Percentiles rank a stretch among this genome's conserved stretches.
These are phyloP conservation scores for Tringa solitaria DNA, from an alignment of 2,113 vertebrate genomes.

Conservation along the genomic window DNA sequence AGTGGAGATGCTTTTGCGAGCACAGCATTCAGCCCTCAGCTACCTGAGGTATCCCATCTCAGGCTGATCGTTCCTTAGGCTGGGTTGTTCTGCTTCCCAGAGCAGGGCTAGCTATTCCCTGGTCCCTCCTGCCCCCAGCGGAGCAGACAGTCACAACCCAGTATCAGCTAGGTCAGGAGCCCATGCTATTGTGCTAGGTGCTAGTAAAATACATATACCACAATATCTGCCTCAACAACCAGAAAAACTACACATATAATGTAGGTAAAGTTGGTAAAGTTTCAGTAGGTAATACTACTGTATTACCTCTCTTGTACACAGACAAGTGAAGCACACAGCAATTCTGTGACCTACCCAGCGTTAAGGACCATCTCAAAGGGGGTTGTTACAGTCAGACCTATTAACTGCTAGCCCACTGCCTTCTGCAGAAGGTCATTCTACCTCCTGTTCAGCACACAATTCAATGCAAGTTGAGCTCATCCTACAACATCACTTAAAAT, in stretches of 20 bases:
- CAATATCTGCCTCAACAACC: background rate
- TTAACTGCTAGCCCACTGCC: background rate
- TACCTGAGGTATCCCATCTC: background rate
- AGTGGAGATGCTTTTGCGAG: background rate
- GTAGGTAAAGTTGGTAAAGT: background rate
- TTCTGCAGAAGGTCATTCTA: background rate
- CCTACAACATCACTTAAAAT: background rate
- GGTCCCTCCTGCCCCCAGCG: background rate
- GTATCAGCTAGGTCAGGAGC: background rate
- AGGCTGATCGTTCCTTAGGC: background rate
- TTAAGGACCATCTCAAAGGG: background rate
- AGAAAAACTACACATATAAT: background rate
- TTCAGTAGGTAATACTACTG: background rate
- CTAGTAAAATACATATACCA: background rate
- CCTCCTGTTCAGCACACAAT: background rate
- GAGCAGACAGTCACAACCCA: background rate
- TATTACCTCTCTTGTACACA: background rate
- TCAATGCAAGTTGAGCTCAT: background rate
- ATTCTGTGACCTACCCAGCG: background rate
- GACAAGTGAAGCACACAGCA: background rate
- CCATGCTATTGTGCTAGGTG: background rate
- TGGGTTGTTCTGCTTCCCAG: background rate
- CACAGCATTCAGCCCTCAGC: background rate
- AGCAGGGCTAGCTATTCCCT: background rate
- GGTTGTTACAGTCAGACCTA: background rate